Conservation (phyloP, 2,113 vertebrate species). For the Megalops atlanticus region DNA sequence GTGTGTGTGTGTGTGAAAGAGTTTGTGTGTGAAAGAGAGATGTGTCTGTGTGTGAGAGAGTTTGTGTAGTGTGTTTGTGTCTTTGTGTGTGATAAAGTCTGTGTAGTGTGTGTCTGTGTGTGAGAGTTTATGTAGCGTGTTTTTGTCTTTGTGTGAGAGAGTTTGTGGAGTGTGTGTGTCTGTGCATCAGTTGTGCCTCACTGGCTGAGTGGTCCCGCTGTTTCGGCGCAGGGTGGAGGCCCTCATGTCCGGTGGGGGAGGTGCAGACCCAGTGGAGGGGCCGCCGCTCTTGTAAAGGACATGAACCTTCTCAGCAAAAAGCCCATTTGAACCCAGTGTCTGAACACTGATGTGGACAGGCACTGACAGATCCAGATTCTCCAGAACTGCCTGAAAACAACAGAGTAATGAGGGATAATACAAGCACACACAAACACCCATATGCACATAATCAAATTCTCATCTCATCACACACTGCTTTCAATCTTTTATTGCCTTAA, state of each 20-base stretch:
- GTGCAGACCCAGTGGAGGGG: neutral
- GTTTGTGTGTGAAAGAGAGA: too few species aligned
- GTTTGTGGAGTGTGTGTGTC: too few species aligned
- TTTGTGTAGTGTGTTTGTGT: neutral
- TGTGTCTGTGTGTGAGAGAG: neutral
- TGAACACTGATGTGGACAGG: conserved; percentile 51
- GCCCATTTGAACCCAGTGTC: conserved; percentile 57
- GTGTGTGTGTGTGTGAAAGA: neutral
- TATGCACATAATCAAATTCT: too few species aligned
- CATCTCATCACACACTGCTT: neutral
- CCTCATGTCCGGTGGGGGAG: conserved; percentile 6
- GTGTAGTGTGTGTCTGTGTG: neutral
- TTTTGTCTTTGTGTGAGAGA: neutral
- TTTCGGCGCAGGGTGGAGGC: neutral
- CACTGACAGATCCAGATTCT: conserved; percentile 50
- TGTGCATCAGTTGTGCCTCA: conserved; percentile 23
- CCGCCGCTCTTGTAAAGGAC: conserved; percentile 23
- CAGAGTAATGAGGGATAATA: conserved; percentile 44
- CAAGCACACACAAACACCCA: neutral
- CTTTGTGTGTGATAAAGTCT: too few species aligned
- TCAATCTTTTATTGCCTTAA: too few species aligned
- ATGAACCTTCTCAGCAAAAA: conserved; percentile 53
- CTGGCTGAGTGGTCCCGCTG: conserved; percentile 17
- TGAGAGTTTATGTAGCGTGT: neutral
- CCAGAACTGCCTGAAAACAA: conserved; percentile 47